phyloP scores from a whole-genome alignment of 2,888 invertebrate genomes.

The Thymelicus sylvestris region DNA sequence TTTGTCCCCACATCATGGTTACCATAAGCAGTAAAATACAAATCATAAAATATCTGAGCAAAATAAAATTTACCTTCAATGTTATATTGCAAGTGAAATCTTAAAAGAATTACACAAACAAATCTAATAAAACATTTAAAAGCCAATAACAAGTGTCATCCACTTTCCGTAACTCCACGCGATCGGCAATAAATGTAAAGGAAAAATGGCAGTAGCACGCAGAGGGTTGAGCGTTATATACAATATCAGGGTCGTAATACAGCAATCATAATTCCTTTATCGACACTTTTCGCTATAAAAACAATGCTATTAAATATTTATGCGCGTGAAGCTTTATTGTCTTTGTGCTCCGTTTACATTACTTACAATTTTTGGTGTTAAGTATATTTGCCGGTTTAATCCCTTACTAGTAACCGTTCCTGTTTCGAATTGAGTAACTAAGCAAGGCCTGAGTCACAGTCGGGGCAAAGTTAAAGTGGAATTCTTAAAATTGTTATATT shows the following conservation, averaged over 20 bases:
- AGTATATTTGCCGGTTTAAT: too few relatives aligned
- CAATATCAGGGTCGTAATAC: constrained; percentile 54
- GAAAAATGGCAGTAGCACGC: constrained; percentile 33
- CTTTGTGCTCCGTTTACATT: background rate
- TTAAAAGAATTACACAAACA: constrained; percentile 25
- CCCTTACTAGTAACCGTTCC: too few relatives aligned
- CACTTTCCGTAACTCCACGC: constrained; percentile 29
- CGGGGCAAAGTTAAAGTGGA: too few relatives aligned
- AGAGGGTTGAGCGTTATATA: constrained; percentile 50
- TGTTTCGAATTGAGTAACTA: too few relatives aligned
- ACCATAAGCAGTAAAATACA: too few relatives aligned
- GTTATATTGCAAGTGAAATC: constrained; percentile 14
- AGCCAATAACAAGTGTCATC: constrained; percentile 50
- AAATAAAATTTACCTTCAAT: background rate
- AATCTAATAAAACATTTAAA: constrained; percentile 41
- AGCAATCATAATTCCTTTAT: constrained; percentile 71
- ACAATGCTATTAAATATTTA: constrained; percentile 44
- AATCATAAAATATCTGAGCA: background rate
- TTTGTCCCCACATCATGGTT: too few relatives aligned
- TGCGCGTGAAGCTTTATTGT: constrained; percentile 24
- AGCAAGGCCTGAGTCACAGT: too few relatives aligned
- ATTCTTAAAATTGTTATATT: too few relatives aligned
- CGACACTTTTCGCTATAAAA: constrained; percentile 53
- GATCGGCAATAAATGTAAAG: constrained; percentile 27
- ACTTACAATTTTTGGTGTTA: too few relatives aligned